Percentiles rank a stretch among this genome's conserved stretches.
Evolutionary conservation across 2,888 invertebrate genomes (phyloP).

Genomic region (Ectobius pallidus): DNA sequence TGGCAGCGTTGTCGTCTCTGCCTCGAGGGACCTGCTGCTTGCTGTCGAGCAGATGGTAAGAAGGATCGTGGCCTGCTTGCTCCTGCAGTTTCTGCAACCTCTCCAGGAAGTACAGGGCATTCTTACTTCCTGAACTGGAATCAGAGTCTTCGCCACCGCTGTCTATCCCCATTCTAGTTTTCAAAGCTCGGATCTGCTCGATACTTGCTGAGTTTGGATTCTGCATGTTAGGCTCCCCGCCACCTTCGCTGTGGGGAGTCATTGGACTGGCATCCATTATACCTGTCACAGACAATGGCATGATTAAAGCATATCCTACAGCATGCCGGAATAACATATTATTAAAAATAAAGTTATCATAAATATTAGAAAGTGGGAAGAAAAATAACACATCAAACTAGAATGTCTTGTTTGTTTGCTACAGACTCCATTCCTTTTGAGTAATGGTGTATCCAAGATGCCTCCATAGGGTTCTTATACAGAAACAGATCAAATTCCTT

Average conservation of each 20-base stretch:
- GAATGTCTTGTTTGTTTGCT: too few species aligned
- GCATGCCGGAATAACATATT: too few species aligned
- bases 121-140: conserved; percentile 21
- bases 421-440: too few species aligned
- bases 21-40: conserved; percentile 8
- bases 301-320: too few species aligned
- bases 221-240: not conserved
- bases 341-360: too few species aligned
- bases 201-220: not conserved
- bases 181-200: not conserved
- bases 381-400: too few species aligned
- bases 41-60: conserved; percentile 15
- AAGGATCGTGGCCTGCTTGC: conserved; percentile 50
- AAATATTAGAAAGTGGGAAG: too few species aligned
- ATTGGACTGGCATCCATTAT: conserved; percentile 14
- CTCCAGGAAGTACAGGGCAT: conserved; percentile 49
- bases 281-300: too few species aligned
- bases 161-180: not conserved
- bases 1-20: not conserved
- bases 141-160: not conserved
- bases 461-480: too few species aligned
- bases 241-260: not conserved
- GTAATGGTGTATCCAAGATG: too few species aligned
- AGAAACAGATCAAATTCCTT: too few species aligned
- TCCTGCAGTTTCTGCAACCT: conserved; percentile 51